Conservation (phyloP, 2,888 invertebrate genomes). For the Conistra vaccinii region DNA sequence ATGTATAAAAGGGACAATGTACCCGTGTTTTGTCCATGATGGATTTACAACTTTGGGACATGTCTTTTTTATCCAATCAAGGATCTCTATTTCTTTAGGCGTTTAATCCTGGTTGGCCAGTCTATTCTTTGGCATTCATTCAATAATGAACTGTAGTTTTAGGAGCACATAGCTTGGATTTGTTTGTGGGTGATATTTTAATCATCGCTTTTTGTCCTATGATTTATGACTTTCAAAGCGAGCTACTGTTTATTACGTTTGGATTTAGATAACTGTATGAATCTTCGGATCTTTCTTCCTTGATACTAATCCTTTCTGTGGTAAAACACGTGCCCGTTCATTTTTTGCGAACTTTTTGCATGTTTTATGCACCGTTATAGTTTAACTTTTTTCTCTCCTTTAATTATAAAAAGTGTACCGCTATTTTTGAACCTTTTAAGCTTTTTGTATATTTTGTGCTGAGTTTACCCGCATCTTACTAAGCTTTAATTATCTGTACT, state of each 20-base stretch:
- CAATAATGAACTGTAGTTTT: constrained; percentile 34
- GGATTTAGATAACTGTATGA: constrained; percentile 55
- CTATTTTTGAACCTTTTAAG: constrained; percentile 11
- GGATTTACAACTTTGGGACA: constrained; percentile 64
- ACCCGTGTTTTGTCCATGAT: constrained; percentile 60
- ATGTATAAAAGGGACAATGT: constrained; percentile 55
- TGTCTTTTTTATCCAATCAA: constrained; percentile 64
- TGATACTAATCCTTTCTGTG: constrained; percentile 27
- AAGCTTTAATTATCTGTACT: neutral
- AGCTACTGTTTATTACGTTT: constrained; percentile 64
- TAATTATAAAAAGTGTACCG: constrained; percentile 20
- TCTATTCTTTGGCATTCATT: neutral
- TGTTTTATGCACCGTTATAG: constrained; percentile 46
- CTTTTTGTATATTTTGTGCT: neutral
- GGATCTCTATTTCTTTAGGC: constrained; percentile 43
- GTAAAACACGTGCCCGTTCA: constrained; percentile 48
- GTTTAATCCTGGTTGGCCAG: constrained; percentile 45
- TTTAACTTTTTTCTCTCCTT: constrained; percentile 5
- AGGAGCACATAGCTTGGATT: neutral
- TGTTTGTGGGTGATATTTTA: constrained; percentile 6
- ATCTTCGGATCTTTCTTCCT: constrained; percentile 29
- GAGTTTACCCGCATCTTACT: constrained; percentile 17
- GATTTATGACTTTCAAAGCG: constrained; percentile 61
- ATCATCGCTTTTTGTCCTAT: constrained; percentile 46
- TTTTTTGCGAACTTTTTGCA: constrained; percentile 29